These are phyloP conservation scores for Drosophila prosaltans DNA, from an alignment of 1,140 invertebrate genomes.

Conservation along the genomic window DNA sequence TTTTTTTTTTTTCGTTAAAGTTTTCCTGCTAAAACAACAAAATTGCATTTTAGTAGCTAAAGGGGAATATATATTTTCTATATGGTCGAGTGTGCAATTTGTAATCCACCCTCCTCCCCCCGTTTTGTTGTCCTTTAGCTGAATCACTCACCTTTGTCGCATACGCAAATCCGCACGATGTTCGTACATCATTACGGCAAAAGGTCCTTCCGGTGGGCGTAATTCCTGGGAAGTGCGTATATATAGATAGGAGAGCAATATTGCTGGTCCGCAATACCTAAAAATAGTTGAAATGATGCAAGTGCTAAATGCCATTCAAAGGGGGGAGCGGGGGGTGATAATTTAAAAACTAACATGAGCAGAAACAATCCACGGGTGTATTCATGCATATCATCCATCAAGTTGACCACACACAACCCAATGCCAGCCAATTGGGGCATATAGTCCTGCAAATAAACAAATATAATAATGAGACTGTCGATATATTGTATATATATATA, in stretches of 20 bases:
- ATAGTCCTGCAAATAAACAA: constrained; percentile 83
- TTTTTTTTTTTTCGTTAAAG: no score
- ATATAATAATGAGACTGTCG: constrained; percentile 5
- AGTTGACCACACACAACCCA: constrained; percentile 86
- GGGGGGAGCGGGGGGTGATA: no score
- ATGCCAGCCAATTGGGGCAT: constrained; percentile 84
- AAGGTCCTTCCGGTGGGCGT: constrained; percentile 84
- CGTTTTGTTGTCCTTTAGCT: no score
- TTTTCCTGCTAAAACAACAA: no score
- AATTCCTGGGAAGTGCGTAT: constrained; percentile 87
- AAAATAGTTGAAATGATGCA: background rate
- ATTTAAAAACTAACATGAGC: constrained; percentile 85
- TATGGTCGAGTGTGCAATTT: no score
- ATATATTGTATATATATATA: background rate
- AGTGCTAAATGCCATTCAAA: no score
- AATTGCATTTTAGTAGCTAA: no score
- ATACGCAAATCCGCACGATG: constrained; percentile 79
- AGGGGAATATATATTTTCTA: no score
- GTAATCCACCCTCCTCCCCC: no score
- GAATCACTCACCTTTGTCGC: constrained; percentile 75
- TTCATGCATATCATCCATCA: constrained; percentile 87
- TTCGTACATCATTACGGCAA: constrained; percentile 85
- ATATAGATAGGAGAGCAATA: constrained; percentile 86
- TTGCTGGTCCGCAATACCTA: constrained; percentile 87
- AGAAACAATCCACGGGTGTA: constrained; percentile 86